These are phyloP conservation scores for Epinotia bilunana DNA, from an alignment of 2,888 invertebrate genomes.

Conservation along the genomic window DNA sequence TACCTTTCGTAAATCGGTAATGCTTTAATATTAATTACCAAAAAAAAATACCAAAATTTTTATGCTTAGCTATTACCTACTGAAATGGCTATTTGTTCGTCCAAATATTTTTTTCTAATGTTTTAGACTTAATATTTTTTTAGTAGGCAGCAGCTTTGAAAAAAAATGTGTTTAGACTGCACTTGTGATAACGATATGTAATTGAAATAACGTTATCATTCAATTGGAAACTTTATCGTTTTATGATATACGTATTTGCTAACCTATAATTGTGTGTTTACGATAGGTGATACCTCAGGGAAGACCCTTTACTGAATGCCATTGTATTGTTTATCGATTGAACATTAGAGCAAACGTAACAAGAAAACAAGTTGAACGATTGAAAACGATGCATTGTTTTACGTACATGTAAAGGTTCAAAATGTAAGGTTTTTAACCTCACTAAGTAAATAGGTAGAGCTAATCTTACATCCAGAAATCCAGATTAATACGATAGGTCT, in stretches of 20 bases:
- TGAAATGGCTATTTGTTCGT: too few species aligned
- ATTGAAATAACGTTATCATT: slow-evolving; percentile 1
- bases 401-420: too few species aligned
- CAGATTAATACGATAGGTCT: too few species aligned
- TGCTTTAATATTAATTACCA: too few species aligned
- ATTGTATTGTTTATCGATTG: neutral
- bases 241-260: neutral
- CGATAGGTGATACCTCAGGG: neutral
- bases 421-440: too few species aligned
- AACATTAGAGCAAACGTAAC: neutral
- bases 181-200: neutral
- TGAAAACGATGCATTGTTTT: too few species aligned
- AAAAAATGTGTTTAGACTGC: neutral
- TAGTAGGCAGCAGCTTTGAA: too few species aligned
- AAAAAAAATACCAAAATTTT: neutral
- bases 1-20: neutral
- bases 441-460: too few species aligned
- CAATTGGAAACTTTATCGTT: neutral
- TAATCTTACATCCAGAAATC: too few species aligned
- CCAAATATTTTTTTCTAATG: too few species aligned
- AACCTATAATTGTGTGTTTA: neutral
- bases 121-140: too few species aligned
- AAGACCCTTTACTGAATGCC: neutral
- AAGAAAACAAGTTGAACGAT: neutral
- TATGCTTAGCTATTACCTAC: neutral